Conservation (phyloP, 2,113 vertebrate species). For the Callionymus lyra region DNA sequence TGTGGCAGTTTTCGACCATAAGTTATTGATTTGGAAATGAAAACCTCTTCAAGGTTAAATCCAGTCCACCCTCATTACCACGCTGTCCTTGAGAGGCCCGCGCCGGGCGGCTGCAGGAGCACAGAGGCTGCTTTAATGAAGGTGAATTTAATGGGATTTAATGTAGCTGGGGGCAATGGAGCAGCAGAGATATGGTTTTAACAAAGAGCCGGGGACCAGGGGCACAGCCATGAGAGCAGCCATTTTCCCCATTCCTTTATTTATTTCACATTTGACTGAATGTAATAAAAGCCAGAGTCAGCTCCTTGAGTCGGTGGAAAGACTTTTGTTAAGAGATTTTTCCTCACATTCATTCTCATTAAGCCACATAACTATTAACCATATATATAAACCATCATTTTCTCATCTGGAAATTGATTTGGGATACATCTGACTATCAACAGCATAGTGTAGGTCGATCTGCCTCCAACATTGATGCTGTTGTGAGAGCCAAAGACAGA, state of each 20-base stretch:
- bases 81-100: slow-evolving; percentile 73
- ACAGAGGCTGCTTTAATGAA: slow-evolving; percentile 74
- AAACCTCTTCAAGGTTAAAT: slow-evolving; percentile 77
- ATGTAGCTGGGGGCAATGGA: slow-evolving; percentile 76
- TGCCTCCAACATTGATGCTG: no score
- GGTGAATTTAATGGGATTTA: slow-evolving; percentile 81
- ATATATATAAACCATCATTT: no score
- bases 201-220: slow-evolving; percentile 74
- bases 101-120: slow-evolving; percentile 58
- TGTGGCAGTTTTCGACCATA: slow-evolving; percentile 67
- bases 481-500: no score
- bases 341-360: slow-evolving; percentile 11
- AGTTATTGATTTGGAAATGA: slow-evolving; percentile 80
- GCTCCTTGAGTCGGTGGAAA: slow-evolving; percentile 56
- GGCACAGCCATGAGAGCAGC: slow-evolving; percentile 66
- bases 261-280: slow-evolving; percentile 67
- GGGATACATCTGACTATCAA: no score
- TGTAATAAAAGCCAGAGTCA: slow-evolving; percentile 62
- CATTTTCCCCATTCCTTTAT: slow-evolving; percentile 68
- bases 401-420: no score
- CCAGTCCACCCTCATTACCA: slow-evolving; percentile 72
- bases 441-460: no score
- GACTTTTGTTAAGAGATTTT: slow-evolving; percentile 38
- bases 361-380: no score
- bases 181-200: slow-evolving; percentile 76